Conservation (phyloP, 2,888 invertebrate species). For the Caenorhabditis sinica region DNA sequence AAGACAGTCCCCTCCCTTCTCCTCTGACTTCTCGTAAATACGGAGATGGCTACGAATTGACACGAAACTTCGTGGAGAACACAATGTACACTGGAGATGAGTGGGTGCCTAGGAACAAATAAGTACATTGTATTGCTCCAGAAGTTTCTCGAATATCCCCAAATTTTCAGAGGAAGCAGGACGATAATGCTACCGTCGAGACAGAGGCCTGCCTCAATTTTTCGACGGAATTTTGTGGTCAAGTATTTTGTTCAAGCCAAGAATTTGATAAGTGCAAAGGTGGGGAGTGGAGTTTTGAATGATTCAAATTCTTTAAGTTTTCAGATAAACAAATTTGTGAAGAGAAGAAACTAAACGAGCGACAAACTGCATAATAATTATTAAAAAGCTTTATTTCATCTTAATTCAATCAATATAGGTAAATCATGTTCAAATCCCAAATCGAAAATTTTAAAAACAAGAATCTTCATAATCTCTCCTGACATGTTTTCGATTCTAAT, state of each 20-base stretch:
- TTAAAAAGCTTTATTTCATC: too few species aligned
- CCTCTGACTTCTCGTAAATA: constrained; percentile 15
- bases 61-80: constrained; percentile 35
- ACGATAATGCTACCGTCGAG: background rate
- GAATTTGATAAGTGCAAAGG: constrained; percentile 35
- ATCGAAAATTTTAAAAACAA: too few species aligned
- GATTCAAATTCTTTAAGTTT: background rate
- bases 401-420: too few species aligned
- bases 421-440: too few species aligned
- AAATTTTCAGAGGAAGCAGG: constrained; percentile 10
- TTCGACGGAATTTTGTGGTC: constrained; percentile 12
- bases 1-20: constrained; percentile 18
- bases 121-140: background rate
- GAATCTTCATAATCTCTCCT: too few species aligned
- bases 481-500: too few species aligned
- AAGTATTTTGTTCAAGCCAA: constrained; percentile 30
- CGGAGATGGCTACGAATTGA: constrained; percentile 27
- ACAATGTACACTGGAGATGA: constrained; percentile 42
- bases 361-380: background rate
- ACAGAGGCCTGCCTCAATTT: background rate
- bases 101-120: constrained; percentile 52
- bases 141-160: background rate
- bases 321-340: constrained; percentile 19
- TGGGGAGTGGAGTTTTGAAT: background rate
- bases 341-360: background rate